Percentiles rank a stretch among this genome's conserved stretches.
Evolutionary conservation across 2,888 invertebrate genomes (phyloP).

Genomic region (Lathronympha strigana): DNA sequence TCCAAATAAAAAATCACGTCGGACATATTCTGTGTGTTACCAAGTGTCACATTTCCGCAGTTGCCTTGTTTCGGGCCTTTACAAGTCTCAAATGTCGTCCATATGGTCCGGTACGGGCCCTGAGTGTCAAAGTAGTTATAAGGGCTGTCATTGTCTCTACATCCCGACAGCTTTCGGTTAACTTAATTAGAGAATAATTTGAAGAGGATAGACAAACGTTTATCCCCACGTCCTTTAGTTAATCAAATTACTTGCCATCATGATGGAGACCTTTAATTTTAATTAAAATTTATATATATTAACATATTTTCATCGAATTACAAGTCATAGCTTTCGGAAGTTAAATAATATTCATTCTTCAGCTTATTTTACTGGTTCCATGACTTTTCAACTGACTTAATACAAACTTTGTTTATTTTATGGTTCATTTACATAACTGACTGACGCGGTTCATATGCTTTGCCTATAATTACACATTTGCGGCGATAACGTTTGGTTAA

Average conservation of each 20-base stretch:
- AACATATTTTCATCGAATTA: constrained; percentile 14
- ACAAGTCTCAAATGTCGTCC: constrained; percentile 61
- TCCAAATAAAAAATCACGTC: constrained; percentile 63
- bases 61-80: constrained; percentile 69
- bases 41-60: constrained; percentile 60
- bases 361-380: constrained; percentile 18
- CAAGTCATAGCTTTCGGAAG: constrained; percentile 9
- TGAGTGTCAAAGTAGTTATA: constrained; percentile 45
- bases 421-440: constrained; percentile 33
- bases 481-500: constrained; percentile 24
- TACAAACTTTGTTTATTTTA: constrained; percentile 30
- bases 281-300: background rate
- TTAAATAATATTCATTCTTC: constrained; percentile 23
- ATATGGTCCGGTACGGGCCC: constrained; percentile 64
- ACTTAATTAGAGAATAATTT: constrained; percentile 36
- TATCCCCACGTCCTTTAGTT: constrained; percentile 26
- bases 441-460: constrained; percentile 18
- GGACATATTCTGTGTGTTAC: constrained; percentile 62
- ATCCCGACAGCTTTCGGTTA: constrained; percentile 31
- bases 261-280: constrained; percentile 4
- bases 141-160: constrained; percentile 30
- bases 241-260: constrained; percentile 26
- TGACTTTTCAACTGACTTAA: constrained; percentile 27
- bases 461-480: constrained; percentile 19
- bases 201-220: constrained; percentile 38